Conservation (phyloP, 2,797 vertebrate species). For the Hypotaenidia okinawae region DNA sequence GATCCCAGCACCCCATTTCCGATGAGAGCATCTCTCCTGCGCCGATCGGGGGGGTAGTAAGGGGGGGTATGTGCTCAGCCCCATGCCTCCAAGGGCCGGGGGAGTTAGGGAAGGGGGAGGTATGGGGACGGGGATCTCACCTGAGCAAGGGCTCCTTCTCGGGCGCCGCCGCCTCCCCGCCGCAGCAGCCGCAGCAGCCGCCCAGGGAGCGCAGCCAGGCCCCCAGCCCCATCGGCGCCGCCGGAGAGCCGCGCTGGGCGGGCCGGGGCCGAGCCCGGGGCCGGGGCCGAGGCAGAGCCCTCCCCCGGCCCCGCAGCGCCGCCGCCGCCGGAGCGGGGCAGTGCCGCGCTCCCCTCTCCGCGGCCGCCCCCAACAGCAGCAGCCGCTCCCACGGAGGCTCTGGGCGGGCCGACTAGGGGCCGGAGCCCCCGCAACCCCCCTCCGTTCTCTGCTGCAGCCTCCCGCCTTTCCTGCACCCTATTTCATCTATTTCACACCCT, state of each 20-base stretch:
- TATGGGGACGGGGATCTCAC: background rate
- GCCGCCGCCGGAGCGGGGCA: background rate
- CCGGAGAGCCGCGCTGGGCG: background rate
- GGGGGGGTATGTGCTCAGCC: background rate
- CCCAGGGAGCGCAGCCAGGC: constrained; percentile 21
- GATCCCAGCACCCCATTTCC: background rate
- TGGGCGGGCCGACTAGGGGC: background rate
- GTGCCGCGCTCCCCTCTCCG: background rate
- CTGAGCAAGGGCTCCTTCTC: constrained; percentile 62
- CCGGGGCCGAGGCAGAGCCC: background rate
- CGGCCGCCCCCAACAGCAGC: too few species aligned
- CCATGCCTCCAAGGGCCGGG: background rate
- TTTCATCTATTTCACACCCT: too few species aligned
- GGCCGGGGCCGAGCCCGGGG: background rate
- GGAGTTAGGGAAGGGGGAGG: too few species aligned
- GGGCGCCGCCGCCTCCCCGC: background rate
- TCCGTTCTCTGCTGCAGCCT: too few species aligned
- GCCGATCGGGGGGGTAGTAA: background rate
- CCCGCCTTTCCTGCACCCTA: background rate
- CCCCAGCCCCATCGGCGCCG: constrained; percentile 31
- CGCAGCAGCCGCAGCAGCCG: constrained; percentile 28
- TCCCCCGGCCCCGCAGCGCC: background rate
- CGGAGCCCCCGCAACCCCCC: background rate
- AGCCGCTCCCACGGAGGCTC: background rate
- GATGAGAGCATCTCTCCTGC: background rate